Evolutionary conservation across 2,113 vertebrate genomes (phyloP).

Genomic region (Fregata magnificens): DNA sequence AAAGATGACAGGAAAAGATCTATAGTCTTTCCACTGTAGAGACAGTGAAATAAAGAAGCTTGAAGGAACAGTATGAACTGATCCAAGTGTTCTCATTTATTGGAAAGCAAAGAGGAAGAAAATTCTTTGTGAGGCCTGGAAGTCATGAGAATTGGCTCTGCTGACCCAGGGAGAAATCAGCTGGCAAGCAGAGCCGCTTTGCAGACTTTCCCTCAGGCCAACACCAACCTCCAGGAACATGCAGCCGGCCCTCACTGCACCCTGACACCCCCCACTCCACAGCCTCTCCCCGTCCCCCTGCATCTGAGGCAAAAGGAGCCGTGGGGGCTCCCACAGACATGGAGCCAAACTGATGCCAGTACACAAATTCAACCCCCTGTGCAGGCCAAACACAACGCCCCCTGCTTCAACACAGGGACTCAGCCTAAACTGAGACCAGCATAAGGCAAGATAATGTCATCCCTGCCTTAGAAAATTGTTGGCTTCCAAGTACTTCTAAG

Average conservation of each 20-base stretch:
- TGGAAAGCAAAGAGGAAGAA: not conserved
- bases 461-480: not conserved
- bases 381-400: fast-evolving
- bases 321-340: not conserved
- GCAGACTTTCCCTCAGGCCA: not conserved
- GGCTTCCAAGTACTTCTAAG: not conserved
- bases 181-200: not conserved
- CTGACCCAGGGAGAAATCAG: not conserved
- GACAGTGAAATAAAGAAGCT: not conserved
- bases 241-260: not conserved
- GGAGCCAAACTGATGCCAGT: not conserved
- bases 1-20: not conserved
- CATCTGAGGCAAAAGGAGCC: not conserved
- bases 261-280: not conserved
- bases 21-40: not conserved
- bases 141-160: not conserved
- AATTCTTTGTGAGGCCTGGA: not conserved
- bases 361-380: not conserved
- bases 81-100: not conserved
- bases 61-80: not conserved
- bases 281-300: not conserved
- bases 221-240: not conserved
- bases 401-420: not conserved
- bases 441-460: not conserved
- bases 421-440: not conserved